Evolutionary conservation across 2,113 vertebrate genomes (phyloP).

Genomic region (Ammodytes marinus): DNA sequence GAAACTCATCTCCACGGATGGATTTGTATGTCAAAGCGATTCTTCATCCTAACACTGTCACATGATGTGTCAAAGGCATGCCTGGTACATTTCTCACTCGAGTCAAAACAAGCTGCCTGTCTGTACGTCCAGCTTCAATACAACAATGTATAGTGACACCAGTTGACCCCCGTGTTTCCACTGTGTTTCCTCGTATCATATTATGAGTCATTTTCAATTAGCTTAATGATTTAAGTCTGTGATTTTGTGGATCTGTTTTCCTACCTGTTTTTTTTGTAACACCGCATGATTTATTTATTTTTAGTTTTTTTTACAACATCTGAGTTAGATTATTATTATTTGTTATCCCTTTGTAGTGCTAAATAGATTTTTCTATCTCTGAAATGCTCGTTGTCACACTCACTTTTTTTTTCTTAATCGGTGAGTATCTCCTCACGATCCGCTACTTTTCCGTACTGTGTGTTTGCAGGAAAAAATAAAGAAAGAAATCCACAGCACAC

Average conservation of each 20-base stretch:
- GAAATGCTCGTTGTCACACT: conserved; percentile 75
- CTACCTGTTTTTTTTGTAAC: background rate
- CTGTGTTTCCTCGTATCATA: conserved; percentile 52
- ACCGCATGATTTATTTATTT: background rate
- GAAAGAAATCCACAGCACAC: too few relatives aligned
- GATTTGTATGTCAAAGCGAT: conserved; percentile 33
- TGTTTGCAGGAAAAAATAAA: too few relatives aligned
- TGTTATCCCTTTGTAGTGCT: conserved; percentile 74
- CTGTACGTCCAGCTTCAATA: background rate
- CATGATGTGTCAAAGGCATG: background rate
- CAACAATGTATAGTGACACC: conserved; percentile 36
- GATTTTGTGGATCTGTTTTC: conserved; percentile 82
- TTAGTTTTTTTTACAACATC: background rate
- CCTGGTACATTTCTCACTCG: background rate
- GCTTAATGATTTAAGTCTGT: conserved; percentile 69
- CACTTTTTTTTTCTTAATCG: too few relatives aligned
- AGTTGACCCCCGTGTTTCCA: conserved; percentile 1
- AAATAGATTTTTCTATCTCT: conserved; percentile 88
- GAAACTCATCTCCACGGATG: background rate
- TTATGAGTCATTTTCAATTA: conserved; percentile 66
- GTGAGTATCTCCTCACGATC: too few relatives aligned
- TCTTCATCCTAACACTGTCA: conserved; percentile 8
- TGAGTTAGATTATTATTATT: background rate
- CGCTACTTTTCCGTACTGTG: too few relatives aligned
- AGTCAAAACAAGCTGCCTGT: background rate